Evolutionary conservation across 53 echinoderm and acorn worm species (phyloP).

Genomic region (Crossaster papposus): DNA sequence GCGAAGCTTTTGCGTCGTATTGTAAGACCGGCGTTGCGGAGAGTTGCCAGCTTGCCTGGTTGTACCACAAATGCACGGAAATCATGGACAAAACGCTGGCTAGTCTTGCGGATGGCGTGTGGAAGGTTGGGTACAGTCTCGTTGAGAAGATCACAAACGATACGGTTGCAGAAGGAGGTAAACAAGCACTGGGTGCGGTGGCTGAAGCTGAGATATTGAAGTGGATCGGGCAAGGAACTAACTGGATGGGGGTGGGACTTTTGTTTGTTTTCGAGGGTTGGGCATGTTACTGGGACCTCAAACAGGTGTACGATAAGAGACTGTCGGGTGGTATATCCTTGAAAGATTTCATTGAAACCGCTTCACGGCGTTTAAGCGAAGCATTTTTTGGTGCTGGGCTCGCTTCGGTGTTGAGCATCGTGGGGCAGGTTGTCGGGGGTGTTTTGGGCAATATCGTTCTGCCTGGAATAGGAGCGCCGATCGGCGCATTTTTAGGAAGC

Average conservation of each 20-base stretch:
- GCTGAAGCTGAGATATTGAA: slow-evolving; percentile 2
- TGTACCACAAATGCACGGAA: slow-evolving; percentile 31
- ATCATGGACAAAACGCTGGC: not conserved
- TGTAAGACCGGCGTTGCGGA: slow-evolving; percentile 60
- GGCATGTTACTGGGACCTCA: slow-evolving; percentile 21
- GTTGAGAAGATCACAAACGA: not conserved
- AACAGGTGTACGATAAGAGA: slow-evolving; percentile 13
- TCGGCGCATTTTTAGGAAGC: slow-evolving; percentile 20
- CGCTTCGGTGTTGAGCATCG: not conserved
- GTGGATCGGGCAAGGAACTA: not conserved
- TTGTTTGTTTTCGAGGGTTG: slow-evolving; percentile 12
- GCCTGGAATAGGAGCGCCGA: slow-evolving; percentile 11
- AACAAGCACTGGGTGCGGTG: not conserved
- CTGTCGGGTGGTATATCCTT: slow-evolving; percentile 4
- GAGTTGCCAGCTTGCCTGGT: slow-evolving; percentile 51
- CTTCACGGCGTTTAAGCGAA: slow-evolving; percentile 12
- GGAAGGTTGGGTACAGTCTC: slow-evolving; percentile 4
- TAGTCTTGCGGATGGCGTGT: not conserved
- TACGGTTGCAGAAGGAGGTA: not conserved
- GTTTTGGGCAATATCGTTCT: slow-evolving; percentile 15
- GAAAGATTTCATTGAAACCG: slow-evolving; percentile 27
- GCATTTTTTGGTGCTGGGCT: slow-evolving; percentile 33
- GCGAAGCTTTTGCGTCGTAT: slow-evolving; percentile 69
- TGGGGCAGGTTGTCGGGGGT: slow-evolving; percentile 17
- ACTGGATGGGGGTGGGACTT: slow-evolving; percentile 1